Evolutionary conservation across 1,140 invertebrate genomes (phyloP), one percentile per base, ranked within the genome.

Genomic region (Atopsyche davidsoni): DNA sequence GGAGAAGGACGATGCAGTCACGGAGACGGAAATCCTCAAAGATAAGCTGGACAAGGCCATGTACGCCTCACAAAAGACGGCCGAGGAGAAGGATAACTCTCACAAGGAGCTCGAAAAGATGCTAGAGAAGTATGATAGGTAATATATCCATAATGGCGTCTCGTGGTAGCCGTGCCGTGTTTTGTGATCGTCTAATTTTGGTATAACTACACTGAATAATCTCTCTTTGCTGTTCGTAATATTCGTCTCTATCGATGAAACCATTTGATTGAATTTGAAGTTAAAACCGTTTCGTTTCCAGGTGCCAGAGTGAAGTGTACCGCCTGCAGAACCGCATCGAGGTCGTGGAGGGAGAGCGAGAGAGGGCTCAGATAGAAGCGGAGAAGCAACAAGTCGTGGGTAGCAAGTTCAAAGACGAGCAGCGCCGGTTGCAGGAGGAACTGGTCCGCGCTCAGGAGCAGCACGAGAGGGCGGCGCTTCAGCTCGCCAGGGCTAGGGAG

Each of bases 41-140:
- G 92, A 95, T 32, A 92, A 92, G 72, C 67, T 91, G 21, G 92
- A 94, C 39, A 94, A 94, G 65, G 76, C 85, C 22, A 80, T 91
- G 28, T 82, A 86, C 52, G 77, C 83, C 17, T 75, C 85, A 40
- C 82, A 83, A 62, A 92, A 92, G 69, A 79, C 85, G 0, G 78
- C 89, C 48, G 90, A 95, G 60, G 92, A 95, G 60, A 87, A 89
- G 60, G 92, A 95, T 60, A 82, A 77, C 40, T 81, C 85, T 25
- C 86, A 87, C 71, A 89, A 89, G 69, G 92, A 96, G 70, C 87
- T 91, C 64, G 90, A 95, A 62, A 88, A 92, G 70, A 82, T 93
- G 69, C 71, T 92, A 58, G 92, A 94, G 71, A 94, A 94, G 77
- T 91, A 92, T 66, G 92, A 95, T 70, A 86, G 89, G 85, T 88